These are phyloP conservation scores for Hetaerina titia DNA, from an alignment of 2,888 invertebrate genomes.

Conservation along the genomic window DNA sequence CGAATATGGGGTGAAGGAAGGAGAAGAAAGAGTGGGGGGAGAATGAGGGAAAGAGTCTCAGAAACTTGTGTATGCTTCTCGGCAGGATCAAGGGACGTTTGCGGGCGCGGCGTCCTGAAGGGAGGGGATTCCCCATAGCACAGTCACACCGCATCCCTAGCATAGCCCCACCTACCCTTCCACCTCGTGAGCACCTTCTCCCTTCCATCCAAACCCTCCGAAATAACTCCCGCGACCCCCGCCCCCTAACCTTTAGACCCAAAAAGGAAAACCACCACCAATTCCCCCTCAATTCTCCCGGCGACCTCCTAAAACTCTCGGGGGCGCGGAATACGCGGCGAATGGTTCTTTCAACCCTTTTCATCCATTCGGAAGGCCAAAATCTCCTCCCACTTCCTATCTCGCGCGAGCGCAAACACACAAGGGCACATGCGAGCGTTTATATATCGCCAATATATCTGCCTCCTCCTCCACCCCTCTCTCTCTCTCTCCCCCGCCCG, in stretches of 20 bases:
- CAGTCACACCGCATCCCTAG: background rate
- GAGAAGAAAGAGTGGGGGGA: background rate
- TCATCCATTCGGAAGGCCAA: background rate
- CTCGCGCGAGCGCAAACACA: background rate
- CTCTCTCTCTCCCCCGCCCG: background rate
- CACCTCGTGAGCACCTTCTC: background rate
- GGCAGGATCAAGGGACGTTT: constrained; percentile 16
- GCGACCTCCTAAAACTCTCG: background rate
- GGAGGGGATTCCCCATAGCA: constrained; percentile 10
- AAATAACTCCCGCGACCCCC: background rate
- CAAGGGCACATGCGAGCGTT: background rate
- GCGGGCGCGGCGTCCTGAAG: background rate
- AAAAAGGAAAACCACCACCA: background rate
- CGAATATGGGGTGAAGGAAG: background rate
- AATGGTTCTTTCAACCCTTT: constrained; percentile 33
- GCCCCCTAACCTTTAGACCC: background rate
- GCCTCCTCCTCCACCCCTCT: background rate
- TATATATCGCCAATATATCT: constrained; percentile 55
- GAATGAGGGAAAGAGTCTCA: background rate
- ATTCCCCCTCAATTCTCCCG: background rate
- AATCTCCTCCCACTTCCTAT: background rate
- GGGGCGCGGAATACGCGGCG: background rate
- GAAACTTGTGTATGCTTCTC: background rate
- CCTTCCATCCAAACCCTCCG: background rate
- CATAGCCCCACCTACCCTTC: background rate